These are phyloP conservation scores for Litoditis marina DNA, from an alignment of 2,888 invertebrate genomes.

Conservation along the genomic window DNA sequence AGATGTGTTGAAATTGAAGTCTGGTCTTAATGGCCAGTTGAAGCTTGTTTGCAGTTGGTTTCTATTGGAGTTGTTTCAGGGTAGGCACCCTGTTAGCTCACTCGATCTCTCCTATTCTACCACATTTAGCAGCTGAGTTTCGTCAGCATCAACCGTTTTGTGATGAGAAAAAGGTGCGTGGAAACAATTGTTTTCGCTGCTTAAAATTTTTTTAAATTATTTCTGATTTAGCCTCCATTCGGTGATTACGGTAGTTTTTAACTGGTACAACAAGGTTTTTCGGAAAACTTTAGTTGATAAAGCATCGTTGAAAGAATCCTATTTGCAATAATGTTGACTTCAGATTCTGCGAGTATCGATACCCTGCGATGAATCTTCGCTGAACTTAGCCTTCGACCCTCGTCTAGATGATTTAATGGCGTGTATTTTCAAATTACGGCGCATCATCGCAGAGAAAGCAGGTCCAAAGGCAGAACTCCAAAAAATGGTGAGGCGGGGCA, in stretches of 20 bases:
- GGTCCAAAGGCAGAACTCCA: slow-evolving; percentile 37
- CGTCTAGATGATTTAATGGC: slow-evolving; percentile 20
- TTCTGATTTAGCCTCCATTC: not conserved
- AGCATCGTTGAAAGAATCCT: no score
- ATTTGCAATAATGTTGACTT: no score
- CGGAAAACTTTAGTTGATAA: not conserved
- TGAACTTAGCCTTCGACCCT: slow-evolving; percentile 6
- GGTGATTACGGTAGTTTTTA: not conserved
- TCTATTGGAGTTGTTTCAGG: slow-evolving; percentile 8
- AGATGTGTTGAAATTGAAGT: no score
- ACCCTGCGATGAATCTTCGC: not conserved
- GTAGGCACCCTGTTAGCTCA: slow-evolving; percentile 28
- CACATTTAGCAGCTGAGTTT: slow-evolving; percentile 54
- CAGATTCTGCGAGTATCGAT: slow-evolving; percentile 7
- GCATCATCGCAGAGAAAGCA: slow-evolving; percentile 21
- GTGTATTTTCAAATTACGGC: slow-evolving; percentile 20
- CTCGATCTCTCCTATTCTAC: slow-evolving; percentile 53
- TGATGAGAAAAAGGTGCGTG: slow-evolving; percentile 19
- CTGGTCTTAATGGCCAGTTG: not conserved
- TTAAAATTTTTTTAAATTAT: no score
- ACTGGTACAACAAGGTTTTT: not conserved
- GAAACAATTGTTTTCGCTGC: not conserved
- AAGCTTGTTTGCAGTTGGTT: not conserved
- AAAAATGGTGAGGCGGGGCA: slow-evolving; percentile 28
- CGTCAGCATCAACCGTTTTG: slow-evolving; percentile 37